These are phyloP conservation scores for Pseudochaenichthys georgianus DNA, from an alignment of 2,797 vertebrate species.

Conservation along the genomic window DNA sequence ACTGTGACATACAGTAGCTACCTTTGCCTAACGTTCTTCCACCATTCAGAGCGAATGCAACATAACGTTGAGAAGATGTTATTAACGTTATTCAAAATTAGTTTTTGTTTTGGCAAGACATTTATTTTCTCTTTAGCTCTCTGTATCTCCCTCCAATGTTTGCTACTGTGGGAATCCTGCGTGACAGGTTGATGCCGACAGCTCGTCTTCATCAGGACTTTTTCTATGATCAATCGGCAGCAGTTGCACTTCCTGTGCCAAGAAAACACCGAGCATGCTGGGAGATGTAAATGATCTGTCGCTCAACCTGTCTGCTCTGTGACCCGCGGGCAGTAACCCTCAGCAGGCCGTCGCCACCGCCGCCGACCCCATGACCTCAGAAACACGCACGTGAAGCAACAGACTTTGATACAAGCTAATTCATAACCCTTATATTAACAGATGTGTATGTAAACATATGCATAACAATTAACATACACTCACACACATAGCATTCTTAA, in stretches of 20 bases:
- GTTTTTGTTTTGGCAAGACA: not conserved
- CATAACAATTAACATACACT: no score
- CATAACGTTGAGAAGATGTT: not conserved
- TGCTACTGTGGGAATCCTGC: constrained; percentile 6
- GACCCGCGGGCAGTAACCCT: constrained; percentile 42
- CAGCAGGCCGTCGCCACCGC: constrained; percentile 41
- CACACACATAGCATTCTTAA: no score
- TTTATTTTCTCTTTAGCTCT: not conserved
- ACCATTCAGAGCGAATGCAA: not conserved
- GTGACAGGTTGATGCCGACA: constrained; percentile 35
- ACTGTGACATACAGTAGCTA: no score
- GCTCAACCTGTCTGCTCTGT: constrained; percentile 55
- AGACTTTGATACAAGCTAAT: not conserved
- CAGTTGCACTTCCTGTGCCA: constrained; percentile 30
- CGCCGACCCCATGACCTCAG: constrained; percentile 33
- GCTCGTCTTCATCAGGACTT: constrained; percentile 49
- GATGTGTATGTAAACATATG: no score
- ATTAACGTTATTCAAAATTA: no score
- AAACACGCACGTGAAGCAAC: not conserved
- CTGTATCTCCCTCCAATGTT: not conserved
- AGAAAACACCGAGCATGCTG: constrained; percentile 41
- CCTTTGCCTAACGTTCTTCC: no score
- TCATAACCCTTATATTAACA: not conserved
- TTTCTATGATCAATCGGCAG: constrained; percentile 14
- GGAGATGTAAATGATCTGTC: constrained; percentile 55